A percentile compares a stretch with the other conserved stretches of the same genome.
Evolutionary conservation across 2,797 vertebrate genomes (phyloP).

Genomic region (Acrocephalus scirpaceus): DNA sequence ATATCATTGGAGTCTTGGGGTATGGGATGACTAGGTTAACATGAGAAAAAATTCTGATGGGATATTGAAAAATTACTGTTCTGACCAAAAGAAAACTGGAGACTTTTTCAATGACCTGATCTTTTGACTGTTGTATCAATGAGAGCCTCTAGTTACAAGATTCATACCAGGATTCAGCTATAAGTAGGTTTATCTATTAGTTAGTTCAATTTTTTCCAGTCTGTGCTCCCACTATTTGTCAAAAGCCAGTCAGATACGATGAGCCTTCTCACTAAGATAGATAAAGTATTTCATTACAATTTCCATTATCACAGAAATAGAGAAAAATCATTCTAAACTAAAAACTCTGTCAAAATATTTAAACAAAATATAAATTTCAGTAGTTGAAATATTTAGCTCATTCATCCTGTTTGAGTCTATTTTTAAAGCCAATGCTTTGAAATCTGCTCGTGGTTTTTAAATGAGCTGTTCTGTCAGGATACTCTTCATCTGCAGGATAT

Average conservation of each 20-base stretch:
- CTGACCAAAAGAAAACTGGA: not conserved
- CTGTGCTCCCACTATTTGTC: not conserved
- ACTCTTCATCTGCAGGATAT: not conserved
- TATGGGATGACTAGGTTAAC: not conserved
- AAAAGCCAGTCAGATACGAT: slow-evolving; percentile 11
- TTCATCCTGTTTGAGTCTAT: not conserved
- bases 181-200: not conserved
- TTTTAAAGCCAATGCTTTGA: not conserved
- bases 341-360: slow-evolving; percentile 53
- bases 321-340: slow-evolving; percentile 8
- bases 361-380: slow-evolving; percentile 9
- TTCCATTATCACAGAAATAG: slow-evolving; percentile 16
- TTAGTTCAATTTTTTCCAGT: not conserved
- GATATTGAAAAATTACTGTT: not conserved
- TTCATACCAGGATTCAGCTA: not conserved
- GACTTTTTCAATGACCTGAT: not conserved
- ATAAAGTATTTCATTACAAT: slow-evolving; percentile 35
- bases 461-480: not conserved
- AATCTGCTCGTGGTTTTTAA: not conserved
- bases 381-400: slow-evolving; percentile 20
- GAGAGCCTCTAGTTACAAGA: not conserved
- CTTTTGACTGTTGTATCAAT: not conserved
- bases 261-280: not conserved
- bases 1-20: not conserved
- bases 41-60: not conserved